phyloP scores from a whole-genome alignment of 1,140 invertebrate species.

The Amyelois transitella region DNA sequence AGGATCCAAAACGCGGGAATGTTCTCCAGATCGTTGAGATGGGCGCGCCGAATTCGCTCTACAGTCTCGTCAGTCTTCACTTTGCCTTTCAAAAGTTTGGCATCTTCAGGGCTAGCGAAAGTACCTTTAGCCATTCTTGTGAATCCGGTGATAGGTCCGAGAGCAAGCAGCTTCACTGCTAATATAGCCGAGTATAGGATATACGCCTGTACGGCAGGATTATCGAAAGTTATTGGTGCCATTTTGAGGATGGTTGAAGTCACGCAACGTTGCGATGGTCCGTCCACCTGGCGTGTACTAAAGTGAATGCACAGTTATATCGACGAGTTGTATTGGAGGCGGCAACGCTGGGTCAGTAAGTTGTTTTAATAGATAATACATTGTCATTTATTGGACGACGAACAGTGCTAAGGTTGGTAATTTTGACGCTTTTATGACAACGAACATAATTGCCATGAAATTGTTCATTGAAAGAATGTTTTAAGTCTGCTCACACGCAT shows the following conservation, averaged over 20 bases:
- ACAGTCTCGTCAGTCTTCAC: constrained; percentile 71
- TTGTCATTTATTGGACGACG: too few species aligned
- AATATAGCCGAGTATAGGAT: constrained; percentile 73
- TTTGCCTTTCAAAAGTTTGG: constrained; percentile 48
- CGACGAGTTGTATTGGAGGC: not conserved
- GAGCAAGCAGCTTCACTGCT: constrained; percentile 71
- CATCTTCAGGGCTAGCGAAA: constrained; percentile 41
- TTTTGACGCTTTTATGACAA: too few species aligned
- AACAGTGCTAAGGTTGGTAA: too few species aligned
- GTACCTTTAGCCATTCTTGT: constrained; percentile 53
- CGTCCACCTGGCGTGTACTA: not conserved
- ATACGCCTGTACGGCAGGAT: constrained; percentile 66
- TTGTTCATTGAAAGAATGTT: too few species aligned
- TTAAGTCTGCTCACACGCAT: too few species aligned
- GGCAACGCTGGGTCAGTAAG: too few species aligned
- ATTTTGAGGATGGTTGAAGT: constrained; percentile 32
- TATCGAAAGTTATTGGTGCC: constrained; percentile 35
- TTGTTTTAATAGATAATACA: too few species aligned
- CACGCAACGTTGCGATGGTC: not conserved
- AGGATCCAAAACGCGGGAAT: constrained; percentile 80
- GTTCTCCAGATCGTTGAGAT: constrained; percentile 86
- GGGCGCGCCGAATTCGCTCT: constrained; percentile 77
- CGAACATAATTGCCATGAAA: too few species aligned
- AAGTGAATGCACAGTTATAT: not conserved
- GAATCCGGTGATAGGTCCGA: constrained; percentile 68